Evolutionary conservation across 2,113 vertebrate species (phyloP).

Genomic region (Nannospalax galili): DNA sequence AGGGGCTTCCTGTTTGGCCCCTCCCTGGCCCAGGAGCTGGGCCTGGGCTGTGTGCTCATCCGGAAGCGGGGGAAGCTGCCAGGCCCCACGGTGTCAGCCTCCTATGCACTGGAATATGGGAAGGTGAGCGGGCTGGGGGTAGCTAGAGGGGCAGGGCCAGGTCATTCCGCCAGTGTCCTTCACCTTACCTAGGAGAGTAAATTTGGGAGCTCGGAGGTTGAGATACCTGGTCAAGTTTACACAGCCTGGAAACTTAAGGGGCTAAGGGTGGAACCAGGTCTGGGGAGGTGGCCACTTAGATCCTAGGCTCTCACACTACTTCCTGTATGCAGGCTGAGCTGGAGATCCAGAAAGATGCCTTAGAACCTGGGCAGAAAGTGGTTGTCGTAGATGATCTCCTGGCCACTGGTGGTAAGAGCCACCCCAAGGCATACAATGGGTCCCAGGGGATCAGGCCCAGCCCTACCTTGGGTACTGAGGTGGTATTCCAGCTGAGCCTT

Average conservation of each 20-base stretch:
- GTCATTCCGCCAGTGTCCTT: background rate
- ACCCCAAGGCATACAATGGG: too few relatives aligned
- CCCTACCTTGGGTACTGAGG: rapidly evolving
- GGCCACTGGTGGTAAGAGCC: constrained; percentile 93
- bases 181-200: background rate
- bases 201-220: too few relatives aligned
- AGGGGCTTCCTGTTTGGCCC: constrained; percentile 96
- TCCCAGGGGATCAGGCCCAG: background rate
- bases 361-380: constrained; percentile 91
- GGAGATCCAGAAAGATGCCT: constrained; percentile 92
- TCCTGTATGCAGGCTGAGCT: constrained; percentile 88
- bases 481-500: rapidly evolving
- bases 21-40: constrained; percentile 92
- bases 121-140: constrained; percentile 82
- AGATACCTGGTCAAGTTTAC: background rate
- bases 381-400: constrained; percentile 94
- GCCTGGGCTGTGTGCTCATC: constrained; percentile 91
- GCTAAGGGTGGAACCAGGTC: background rate
- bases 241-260: background rate
- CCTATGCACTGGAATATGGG: constrained; percentile 93
- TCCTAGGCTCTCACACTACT: background rate
- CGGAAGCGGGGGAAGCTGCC: constrained; percentile 96
- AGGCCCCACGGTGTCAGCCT: constrained; percentile 86
- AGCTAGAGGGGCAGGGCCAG: background rate
- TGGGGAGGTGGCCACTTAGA: too few relatives aligned